A percentile compares a stretch with the other conserved stretches of the same genome.
These are phyloP conservation scores for Drosophila yakuba DNA, from an alignment of 1,140 invertebrate genomes.

Conservation along the genomic window DNA sequence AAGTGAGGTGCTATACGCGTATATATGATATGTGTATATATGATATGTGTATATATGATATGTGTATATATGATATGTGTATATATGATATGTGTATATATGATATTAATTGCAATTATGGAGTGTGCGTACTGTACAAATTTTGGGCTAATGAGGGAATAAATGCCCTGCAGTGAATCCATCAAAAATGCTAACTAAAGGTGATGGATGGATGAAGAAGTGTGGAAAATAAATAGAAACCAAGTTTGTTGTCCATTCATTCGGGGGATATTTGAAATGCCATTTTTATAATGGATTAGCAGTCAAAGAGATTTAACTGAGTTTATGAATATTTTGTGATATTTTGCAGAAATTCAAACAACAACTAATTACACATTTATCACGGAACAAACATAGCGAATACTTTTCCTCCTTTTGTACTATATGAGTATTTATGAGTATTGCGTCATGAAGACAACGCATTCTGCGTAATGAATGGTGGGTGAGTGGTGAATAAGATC, in stretches of 20 bases:
- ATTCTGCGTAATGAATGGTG: background rate
- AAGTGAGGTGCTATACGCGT: slow-evolving; percentile 1
- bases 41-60: too few relatives aligned
- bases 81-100: too few relatives aligned
- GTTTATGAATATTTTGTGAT: background rate
- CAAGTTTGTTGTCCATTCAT: too few relatives aligned
- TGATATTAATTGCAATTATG: slow-evolving; percentile 1
- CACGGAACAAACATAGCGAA: background rate
- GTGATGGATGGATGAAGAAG: slow-evolving; percentile 6
- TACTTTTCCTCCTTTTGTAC: background rate
- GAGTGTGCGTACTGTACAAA: slow-evolving; percentile 7
- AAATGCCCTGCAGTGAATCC: background rate
- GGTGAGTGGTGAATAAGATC: slow-evolving; percentile 8
- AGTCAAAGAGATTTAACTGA: too few relatives aligned
- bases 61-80: too few relatives aligned
- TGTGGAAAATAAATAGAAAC: too few relatives aligned
- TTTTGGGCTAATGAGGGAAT: slow-evolving; percentile 11
- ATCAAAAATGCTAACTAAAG: background rate
- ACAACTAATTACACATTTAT: background rate
- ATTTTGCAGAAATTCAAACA: background rate
- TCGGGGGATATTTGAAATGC: too few relatives aligned
- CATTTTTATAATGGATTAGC: too few relatives aligned
- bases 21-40: too few relatives aligned
- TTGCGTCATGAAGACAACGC: background rate
- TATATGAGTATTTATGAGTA: background rate